A percentile compares a stretch with the other conserved stretches of the same genome.
Conservation (phyloP, 2,113 vertebrate genomes). For the Brienomyrus brachyistius region DNA sequence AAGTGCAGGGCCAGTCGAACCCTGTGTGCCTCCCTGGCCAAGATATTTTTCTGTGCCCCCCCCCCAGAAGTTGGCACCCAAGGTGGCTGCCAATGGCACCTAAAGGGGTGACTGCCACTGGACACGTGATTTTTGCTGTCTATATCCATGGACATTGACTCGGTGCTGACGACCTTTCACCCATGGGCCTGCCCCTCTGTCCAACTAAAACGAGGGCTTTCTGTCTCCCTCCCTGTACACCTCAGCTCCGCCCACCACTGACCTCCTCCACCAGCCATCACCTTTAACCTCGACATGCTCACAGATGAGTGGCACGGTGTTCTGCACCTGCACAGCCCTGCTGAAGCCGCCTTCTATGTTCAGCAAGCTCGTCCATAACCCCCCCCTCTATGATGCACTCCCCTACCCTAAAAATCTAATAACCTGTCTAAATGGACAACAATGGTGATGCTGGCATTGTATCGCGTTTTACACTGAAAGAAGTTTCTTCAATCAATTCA, state of each 20-base stretch:
- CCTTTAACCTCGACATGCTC: not conserved
- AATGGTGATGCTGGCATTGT: not conserved
- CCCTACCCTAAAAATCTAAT: not conserved
- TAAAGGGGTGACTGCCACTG: not conserved
- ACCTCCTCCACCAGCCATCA: not conserved
- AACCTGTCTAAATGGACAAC: not conserved
- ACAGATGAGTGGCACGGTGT: not conserved
- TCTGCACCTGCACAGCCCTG: too few species aligned
- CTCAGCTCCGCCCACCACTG: not conserved
- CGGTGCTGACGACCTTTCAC: not conserved
- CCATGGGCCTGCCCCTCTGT: not conserved
- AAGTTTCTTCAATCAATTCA: not conserved
- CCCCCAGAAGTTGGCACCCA: not conserved
- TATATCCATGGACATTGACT: not conserved
- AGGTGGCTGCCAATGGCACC: not conserved
- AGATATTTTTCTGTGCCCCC: not conserved
- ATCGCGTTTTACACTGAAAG: not conserved
- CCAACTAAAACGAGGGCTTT: constrained; percentile 18
- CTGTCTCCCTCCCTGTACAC: constrained; percentile 17
- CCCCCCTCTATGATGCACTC: not conserved
- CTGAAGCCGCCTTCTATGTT: not conserved
- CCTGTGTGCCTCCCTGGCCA: not conserved
- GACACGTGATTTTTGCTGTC: not conserved
- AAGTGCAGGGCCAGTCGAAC: not conserved
- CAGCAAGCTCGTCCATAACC: not conserved